A percentile compares a stretch with the other conserved stretches of the same genome.
Evolutionary conservation across 2,797 vertebrate species (phyloP).

Genomic region (Eospalax fontanierii): DNA sequence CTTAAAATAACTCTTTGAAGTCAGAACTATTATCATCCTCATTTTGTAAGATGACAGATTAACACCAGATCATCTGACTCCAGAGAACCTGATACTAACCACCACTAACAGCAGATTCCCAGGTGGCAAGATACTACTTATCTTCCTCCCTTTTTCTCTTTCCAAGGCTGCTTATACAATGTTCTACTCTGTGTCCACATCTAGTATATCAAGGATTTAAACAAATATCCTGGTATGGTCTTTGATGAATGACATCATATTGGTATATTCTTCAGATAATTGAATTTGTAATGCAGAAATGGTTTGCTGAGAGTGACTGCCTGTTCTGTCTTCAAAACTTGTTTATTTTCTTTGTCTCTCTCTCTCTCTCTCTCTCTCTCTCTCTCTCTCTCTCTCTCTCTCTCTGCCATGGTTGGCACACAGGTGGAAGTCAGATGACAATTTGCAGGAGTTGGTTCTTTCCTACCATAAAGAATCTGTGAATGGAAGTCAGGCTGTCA

Average conservation of each 20-base stretch:
- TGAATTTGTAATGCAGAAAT: not conserved
- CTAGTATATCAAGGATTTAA: not conserved
- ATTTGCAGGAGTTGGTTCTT: not conserved
- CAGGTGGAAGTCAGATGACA: not conserved
- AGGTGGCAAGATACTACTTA: not conserved
- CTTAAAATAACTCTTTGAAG: not conserved
- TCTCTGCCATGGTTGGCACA: too few relatives aligned
- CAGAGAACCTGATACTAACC: not conserved
- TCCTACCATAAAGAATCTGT: too few relatives aligned
- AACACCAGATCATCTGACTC: too few relatives aligned
- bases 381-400: too few relatives aligned
- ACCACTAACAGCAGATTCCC: not conserved
- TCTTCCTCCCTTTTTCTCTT: not conserved
- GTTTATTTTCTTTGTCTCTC: too few relatives aligned
- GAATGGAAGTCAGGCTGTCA: not conserved
- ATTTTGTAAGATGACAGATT: not conserved
- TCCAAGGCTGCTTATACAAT: not conserved
- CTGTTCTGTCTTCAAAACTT: not conserved
- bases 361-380: too few relatives aligned
- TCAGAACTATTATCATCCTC: not conserved
- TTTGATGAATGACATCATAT: not conserved
- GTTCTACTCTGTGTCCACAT: not conserved
- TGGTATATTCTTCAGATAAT: not conserved
- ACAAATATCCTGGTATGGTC: not conserved
- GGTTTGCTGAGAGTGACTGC: not conserved